A percentile compares a stretch with the other conserved stretches of the same genome.
phyloP scores from a whole-genome alignment of 2,113 vertebrate genomes.

The Lanius collurio region DNA sequence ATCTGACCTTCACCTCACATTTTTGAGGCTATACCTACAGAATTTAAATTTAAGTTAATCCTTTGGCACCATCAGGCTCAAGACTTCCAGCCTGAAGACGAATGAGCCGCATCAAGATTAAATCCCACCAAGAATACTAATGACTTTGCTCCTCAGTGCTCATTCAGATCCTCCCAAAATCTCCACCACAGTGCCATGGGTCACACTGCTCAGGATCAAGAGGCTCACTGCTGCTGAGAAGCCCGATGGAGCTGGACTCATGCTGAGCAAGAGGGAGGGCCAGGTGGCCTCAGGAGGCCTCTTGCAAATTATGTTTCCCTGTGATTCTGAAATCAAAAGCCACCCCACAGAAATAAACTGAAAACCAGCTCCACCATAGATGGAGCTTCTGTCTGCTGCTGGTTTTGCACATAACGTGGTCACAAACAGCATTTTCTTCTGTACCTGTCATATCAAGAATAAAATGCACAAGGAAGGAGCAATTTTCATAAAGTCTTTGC shows the following conservation, averaged over 20 bases:
- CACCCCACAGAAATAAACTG: background rate
- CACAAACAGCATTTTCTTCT: background rate
- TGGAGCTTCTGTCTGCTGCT: background rate
- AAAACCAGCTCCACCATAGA: background rate
- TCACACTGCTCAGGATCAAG: background rate
- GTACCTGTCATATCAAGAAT: background rate
- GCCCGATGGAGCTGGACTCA: background rate
- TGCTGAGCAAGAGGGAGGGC: background rate
- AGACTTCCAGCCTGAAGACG: background rate
- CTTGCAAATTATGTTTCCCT: background rate
- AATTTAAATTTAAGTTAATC: constrained; percentile 23
- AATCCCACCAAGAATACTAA: background rate
- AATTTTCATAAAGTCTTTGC: background rate
- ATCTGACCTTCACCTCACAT: background rate
- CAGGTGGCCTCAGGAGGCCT: background rate
- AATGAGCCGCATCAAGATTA: background rate
- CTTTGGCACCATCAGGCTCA: background rate
- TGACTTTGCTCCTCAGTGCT: background rate
- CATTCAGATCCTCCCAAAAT: background rate
- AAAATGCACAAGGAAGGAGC: background rate
- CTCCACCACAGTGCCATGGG: fast-evolving
- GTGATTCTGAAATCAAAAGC: background rate
- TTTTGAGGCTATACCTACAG: background rate
- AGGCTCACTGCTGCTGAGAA: background rate
- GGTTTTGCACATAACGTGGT: background rate